A percentile compares a stretch with the other conserved stretches of the same genome.
Conservation (phyloP, 2,113 vertebrate genomes). For the Phalacrocorax carbo region DNA sequence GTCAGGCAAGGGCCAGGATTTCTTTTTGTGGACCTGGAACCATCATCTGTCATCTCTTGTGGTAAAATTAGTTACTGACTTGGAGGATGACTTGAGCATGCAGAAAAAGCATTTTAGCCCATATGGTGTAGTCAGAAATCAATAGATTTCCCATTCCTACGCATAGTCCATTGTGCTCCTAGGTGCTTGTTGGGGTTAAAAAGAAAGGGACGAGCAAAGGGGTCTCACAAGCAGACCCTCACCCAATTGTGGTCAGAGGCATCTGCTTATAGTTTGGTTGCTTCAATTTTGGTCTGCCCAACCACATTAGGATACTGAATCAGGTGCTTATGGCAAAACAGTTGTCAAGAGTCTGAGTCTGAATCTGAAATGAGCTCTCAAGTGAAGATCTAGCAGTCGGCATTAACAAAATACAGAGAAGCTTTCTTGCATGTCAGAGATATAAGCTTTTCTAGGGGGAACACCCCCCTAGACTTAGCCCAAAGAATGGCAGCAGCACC, state of each 20-base stretch:
- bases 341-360: neutral
- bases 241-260: neutral
- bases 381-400: neutral
- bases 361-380: neutral
- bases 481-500: neutral
- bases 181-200: neutral
- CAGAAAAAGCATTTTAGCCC: neutral
- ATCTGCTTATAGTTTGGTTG: neutral
- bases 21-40: neutral
- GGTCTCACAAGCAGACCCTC: neutral
- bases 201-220: neutral
- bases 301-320: accelerated
- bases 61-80: neutral
- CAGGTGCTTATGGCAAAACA: neutral
- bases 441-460: neutral
- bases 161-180: neutral
- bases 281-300: neutral
- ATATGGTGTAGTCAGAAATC: neutral
- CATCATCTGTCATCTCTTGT: neutral
- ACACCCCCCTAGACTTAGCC: neutral
- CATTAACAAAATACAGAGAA: neutral
- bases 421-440: neutral
- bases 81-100: neutral
- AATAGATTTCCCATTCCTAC: neutral
- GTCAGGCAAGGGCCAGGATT: neutral